phyloP scores from a whole-genome alignment of 2,113 vertebrate species.

The Elaphurus davidianus region DNA sequence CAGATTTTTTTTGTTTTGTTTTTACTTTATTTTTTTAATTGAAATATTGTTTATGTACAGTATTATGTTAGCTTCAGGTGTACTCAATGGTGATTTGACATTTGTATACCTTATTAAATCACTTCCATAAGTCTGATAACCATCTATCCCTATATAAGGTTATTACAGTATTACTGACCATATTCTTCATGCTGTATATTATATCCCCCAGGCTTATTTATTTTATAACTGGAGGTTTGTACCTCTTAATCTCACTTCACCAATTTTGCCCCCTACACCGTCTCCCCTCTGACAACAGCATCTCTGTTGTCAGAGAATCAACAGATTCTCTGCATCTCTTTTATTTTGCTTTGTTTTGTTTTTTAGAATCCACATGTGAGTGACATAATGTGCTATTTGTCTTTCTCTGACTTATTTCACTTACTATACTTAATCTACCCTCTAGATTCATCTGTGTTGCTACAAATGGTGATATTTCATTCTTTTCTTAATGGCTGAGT shows the following conservation, averaged over 20 bases:
- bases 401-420: background rate
- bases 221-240: background rate
- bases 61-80: background rate
- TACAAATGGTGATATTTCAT: background rate
- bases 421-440: background rate
- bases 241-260: background rate
- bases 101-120: background rate
- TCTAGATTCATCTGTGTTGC: background rate
- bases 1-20: background rate
- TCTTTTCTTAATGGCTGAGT: background rate
- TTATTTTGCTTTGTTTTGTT: background rate
- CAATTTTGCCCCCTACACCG: background rate
- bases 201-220: background rate
- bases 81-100: background rate
- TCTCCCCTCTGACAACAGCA: background rate
- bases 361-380: background rate
- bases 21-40: background rate
- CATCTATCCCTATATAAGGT: background rate
- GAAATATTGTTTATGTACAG: background rate
- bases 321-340: background rate
- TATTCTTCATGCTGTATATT: background rate
- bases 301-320: no score
- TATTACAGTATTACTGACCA: background rate
- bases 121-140: background rate
- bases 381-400: background rate